Base-by-base conservation (phyloP, 2,797 vertebrate genomes). In the Amniataba percoides region DNA sequence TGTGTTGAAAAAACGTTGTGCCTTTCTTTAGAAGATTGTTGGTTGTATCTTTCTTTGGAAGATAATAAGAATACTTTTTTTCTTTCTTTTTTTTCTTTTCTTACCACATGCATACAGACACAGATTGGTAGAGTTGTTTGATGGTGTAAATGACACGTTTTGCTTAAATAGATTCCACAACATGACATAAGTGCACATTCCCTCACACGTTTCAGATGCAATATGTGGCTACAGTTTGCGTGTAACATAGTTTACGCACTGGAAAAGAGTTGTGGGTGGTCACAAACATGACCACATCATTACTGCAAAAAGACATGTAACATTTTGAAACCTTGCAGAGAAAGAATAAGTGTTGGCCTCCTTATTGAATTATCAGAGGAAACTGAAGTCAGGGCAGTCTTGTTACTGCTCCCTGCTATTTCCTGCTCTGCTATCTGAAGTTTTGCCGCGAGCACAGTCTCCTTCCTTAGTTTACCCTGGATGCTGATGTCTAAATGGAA, bases 381-480 rank as follows among this genome's bases (percentile, higher is more conserved):
- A 88, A 78, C 52, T 63, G 48, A 66, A 58, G 21, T 68, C 39
- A n/a, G 75, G 15, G 18, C 57, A 16, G 39, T 65, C 57, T 66
- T 68, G 51, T 73, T 73, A 27, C 71, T 25, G 65, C 63, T 71
- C 72, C 39, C 42, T 72, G 76, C 76, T 52, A 59, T 77, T 87
- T 89, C 88, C 85, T 83, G 77, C 51, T 61, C 48, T 31, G 59
- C 79, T 71, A 60, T 86, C 83, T 70, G 52, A 78, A 56, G 53
- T 75, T 48, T 56, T 72, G 68, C 71, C 7, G 60, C 70, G 71
- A 43, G 67, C 43, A 66, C 45, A 72, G 42, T 56, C 78, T 83
- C 77, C 84, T 87, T 89, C 82, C 88, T 85, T n/a, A 58, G 80
- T 88, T 89, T 86, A 86, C 23, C 71, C 65, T 81, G 79, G 65